Conservation (phyloP, 2,113 vertebrate species). For the Leptosomus discolor region DNA sequence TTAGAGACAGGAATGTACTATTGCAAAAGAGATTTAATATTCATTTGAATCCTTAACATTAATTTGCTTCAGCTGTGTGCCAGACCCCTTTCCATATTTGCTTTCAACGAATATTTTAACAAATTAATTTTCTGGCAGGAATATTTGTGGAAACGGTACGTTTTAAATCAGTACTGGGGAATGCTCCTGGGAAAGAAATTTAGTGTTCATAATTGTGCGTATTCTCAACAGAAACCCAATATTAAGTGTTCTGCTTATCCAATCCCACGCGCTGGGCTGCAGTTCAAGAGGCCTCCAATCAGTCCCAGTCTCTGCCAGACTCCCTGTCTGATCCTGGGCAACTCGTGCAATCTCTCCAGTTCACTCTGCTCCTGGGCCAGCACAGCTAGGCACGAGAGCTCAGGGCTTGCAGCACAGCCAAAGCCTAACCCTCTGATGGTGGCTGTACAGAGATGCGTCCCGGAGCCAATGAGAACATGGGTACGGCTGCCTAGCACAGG, state of each 20-base stretch:
- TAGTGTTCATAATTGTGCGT: not conserved
- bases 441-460: not conserved
- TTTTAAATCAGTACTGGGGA: not conserved
- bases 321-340: not conserved
- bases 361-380: not conserved
- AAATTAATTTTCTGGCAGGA: not conserved
- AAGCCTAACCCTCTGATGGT: not conserved
- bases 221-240: not conserved
- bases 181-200: not conserved
- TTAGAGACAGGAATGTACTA: slow-evolving; percentile 36
- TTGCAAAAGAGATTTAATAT: slow-evolving; percentile 47
- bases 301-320: not conserved
- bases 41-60: slow-evolving; percentile 19
- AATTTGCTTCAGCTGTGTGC: not conserved
- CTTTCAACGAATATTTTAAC: not conserved
- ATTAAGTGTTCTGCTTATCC: not conserved
- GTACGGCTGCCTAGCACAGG: not conserved
- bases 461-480: not conserved
- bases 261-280: not conserved
- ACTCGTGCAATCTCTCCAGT: not conserved
- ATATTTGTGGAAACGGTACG: not conserved
- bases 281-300: not conserved
- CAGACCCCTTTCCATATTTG: not conserved
- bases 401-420: not conserved
- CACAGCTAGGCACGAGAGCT: not conserved